Evolutionary conservation across 2,888 invertebrate genomes (phyloP), one percentile per base, ranked within the genome.

Genomic region (Microctonus hyperodae): DNA sequence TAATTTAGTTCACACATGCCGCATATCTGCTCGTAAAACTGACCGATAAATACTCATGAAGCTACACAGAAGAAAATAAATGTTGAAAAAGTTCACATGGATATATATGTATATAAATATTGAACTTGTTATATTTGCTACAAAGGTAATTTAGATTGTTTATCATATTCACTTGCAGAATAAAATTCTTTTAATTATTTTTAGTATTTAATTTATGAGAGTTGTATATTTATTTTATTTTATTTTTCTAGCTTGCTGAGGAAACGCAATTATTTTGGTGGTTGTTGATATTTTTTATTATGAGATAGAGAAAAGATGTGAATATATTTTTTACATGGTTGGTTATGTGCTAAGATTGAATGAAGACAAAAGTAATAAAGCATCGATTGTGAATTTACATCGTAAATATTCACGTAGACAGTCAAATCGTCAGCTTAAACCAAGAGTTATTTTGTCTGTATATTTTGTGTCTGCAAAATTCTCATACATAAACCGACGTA

Each of bases 31-130:
- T 62, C 56, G n/a, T 50, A 66, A 65, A 61, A 64, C 50, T 56
- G 58, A 37, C 50, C 60, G 61, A 69, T 64, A 61, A 67, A 57
- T 50, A 40, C 44, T 57, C 48, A 50, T 40, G 31, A 44, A 44
- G 6, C 16, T 44, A 44, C 44, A 16, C 16, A 25, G 4, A 53
- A 53, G 1, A 44, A 44, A 44, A 16, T 44, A 44, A 16, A 44
- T 44, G 44, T 6, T 4, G 10, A 44, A 44, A 6, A 16, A 13
- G 4, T 6, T 44, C 10, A 4, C 10, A 44, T 44, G 16, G 9
- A 44, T 16, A 44, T 16, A 44, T 44, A 44, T n/a, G n/a, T n/a
- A 37, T 7, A 37, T 37, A 37, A 11, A 37, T 44, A 6, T 6
- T 16, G 16, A 44, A 44, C n/a, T n/a, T n/a, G n/a, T n/a, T n/a